A percentile compares a stretch with the other conserved stretches of the same genome.
Evolutionary conservation across 2,888 invertebrate genomes (phyloP).

Genomic region (Fragum sueziense): DNA sequence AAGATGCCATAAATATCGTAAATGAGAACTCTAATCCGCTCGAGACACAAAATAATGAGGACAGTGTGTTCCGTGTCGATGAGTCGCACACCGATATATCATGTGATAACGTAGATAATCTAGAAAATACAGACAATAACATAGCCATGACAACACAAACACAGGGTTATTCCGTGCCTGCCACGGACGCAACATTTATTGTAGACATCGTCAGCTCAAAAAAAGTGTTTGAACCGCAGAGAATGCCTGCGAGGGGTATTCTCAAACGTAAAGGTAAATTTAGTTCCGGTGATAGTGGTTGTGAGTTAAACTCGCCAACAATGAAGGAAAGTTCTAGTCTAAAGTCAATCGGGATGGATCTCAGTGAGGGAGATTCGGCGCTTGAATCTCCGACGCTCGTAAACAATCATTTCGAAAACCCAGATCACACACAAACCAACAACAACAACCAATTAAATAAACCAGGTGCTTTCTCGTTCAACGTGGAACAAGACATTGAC

Average conservation of each 20-base stretch:
- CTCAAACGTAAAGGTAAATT: slow-evolving; percentile 76
- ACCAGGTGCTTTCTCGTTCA: slow-evolving; percentile 47
- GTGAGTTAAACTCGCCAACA: slow-evolving; percentile 65
- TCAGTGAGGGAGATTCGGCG: slow-evolving; percentile 59
- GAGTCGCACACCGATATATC: slow-evolving; percentile 6
- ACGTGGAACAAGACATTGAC: background rate
- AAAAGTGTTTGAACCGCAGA: slow-evolving; percentile 73
- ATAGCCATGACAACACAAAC: slow-evolving; percentile 7
- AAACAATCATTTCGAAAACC: background rate
- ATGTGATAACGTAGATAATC: background rate
- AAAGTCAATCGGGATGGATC: slow-evolving; percentile 49
- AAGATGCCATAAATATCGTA: slow-evolving; percentile 21
- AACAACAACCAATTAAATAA: slow-evolving; percentile 12
- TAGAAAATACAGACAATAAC: background rate
- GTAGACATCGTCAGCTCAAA: slow-evolving; percentile 23
- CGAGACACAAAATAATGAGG: slow-evolving; percentile 31
- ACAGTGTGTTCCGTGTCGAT: slow-evolving; percentile 21
- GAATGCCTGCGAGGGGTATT: slow-evolving; percentile 77
- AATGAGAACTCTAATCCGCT: slow-evolving; percentile 43
- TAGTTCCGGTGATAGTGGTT: slow-evolving; percentile 75
- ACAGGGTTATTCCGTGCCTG: background rate
- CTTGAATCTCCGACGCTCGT: slow-evolving; percentile 57
- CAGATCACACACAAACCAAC: background rate
- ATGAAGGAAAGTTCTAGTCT: slow-evolving; percentile 45
- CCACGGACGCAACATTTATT: slow-evolving; percentile 26